Percentiles rank a stretch among this genome's conserved stretches.
Conservation (phyloP, 2,888 invertebrate genomes). For the Lysandra bellargus region DNA sequence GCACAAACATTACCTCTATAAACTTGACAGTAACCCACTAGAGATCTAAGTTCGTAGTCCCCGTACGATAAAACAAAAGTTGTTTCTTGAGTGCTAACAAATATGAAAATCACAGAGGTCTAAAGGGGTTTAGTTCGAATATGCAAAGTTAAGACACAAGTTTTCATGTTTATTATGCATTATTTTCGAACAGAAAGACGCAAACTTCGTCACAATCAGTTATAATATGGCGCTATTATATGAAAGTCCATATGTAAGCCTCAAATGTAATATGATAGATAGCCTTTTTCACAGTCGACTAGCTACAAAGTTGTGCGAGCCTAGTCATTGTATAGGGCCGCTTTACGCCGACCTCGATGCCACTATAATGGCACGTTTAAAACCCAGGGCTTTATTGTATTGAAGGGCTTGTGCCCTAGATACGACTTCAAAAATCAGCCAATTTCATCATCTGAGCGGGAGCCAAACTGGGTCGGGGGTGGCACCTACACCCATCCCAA, state of each 20-base stretch:
- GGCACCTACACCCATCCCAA: neutral
- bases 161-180: neutral
- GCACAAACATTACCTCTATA: neutral
- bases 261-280: neutral
- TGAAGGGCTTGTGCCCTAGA: constrained; percentile 22
- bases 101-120: neutral
- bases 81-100: neutral
- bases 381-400: constrained; percentile 18
- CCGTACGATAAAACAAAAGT: neutral
- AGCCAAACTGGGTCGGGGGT: constrained; percentile 4
- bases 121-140: neutral
- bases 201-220: neutral
- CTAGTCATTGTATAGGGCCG: neutral
- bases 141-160: neutral
- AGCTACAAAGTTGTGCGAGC: constrained; percentile 1
- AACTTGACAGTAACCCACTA: neutral
- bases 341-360: constrained; percentile 16
- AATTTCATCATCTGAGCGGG: constrained; percentile 20
- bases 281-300: neutral
- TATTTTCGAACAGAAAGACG: neutral
- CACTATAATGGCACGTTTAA: constrained; percentile 11
- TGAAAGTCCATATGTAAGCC: no score
- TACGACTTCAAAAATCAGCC: constrained; percentile 28
- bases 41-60: neutral
- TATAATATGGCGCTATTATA: neutral